Evolutionary conservation across 2,797 vertebrate genomes (phyloP).

Genomic region (Tangara arthus): DNA sequence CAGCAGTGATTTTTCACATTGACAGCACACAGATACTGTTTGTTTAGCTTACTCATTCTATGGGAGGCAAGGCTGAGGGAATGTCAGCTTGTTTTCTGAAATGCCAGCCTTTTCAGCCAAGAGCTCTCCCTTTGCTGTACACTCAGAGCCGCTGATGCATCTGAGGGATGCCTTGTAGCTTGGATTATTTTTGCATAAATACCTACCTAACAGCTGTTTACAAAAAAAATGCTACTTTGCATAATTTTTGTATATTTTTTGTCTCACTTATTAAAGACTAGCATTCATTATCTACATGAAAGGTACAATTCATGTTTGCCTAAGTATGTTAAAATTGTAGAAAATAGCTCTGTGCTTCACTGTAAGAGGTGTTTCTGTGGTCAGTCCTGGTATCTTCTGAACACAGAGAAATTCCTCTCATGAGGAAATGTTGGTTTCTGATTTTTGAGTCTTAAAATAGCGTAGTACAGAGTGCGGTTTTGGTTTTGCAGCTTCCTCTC

Average conservation of each 20-base stretch:
- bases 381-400: neutral
- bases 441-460: slow-evolving; percentile 3
- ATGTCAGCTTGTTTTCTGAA: slow-evolving; percentile 3
- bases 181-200: neutral
- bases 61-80: neutral
- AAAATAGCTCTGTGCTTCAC: neutral
- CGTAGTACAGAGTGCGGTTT: neutral
- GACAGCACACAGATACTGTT: neutral
- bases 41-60: neutral
- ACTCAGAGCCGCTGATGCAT: neutral
- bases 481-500: slow-evolving; percentile 22
- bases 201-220: neutral
- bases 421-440: neutral
- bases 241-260: neutral
- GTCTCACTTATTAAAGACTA: neutral
- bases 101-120: neutral
- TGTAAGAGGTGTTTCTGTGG: neutral
- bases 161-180: neutral
- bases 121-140: neutral
- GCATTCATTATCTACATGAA: neutral
- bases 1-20: neutral
- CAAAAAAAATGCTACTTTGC: neutral
- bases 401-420: neutral
- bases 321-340: neutral
- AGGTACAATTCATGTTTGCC: neutral